Base-by-base conservation (phyloP, 2,797 vertebrate species). In the Tarsius wallacei region DNA sequence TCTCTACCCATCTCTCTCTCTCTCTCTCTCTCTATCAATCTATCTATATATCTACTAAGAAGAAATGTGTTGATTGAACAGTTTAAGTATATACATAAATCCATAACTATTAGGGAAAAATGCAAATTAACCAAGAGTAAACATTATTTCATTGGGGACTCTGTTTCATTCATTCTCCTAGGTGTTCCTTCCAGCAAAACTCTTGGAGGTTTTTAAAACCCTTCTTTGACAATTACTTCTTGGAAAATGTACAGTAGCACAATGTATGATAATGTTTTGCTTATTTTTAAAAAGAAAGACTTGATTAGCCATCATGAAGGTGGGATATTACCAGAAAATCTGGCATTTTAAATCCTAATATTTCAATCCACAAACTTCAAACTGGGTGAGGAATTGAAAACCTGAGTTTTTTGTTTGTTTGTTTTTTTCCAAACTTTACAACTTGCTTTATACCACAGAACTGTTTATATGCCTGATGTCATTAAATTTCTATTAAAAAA, bases 361-460 rank as follows among this genome's bases (percentile, higher is more conserved):
- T 94, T 78, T 93, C 90, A 74, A 61, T 49, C 7, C 83, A 28
- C 82, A 74, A 90, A 84, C 24, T 90, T 87, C 64, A 28, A 94
- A 61, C 0, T 21, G 63, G n/a, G 53, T 7, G 31, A 66, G 94
- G 84, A 70, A 90, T 66, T 64, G 82, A 89, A 93, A 87, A n/a
- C 49, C 78, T 90, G 57, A 63, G 53, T 42, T 42, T 42, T 42
- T 42, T 0, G 5, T 42, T 42, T 42, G 42, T 42, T 42, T 42
- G 19, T 83, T 83, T 83, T 16, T 85, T 76, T 53, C 55, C 9
- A 3, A 71, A 22, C n/a, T 61, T 68, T 88, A 57, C 24, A 84
- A 74, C 1, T 17, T 90, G 21, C 15, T 81, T 86, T 24, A 51
- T 73, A 33, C 4, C 49, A 33, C 26, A 24, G 21, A 73, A 80